These are phyloP conservation scores for Choristoneura rosaceana DNA, from an alignment of 2,888 invertebrate species.

Conservation along the genomic window DNA sequence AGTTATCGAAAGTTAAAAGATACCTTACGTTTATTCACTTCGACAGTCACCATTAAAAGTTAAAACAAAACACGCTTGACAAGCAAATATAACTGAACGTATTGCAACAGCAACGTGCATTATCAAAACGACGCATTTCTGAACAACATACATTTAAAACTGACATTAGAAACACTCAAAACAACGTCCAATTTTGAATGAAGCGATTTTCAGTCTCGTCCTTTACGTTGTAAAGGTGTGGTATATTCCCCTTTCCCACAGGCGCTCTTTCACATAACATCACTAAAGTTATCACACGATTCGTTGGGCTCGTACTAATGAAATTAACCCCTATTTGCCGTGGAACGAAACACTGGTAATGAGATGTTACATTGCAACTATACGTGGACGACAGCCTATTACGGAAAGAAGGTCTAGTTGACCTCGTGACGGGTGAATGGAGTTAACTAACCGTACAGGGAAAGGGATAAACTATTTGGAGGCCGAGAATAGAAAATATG, in stretches of 20 bases:
- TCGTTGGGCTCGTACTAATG: constrained; percentile 82
- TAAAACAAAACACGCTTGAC: constrained; percentile 27
- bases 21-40: background rate
- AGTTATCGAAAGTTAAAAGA: background rate
- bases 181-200: background rate
- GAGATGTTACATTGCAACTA: constrained; percentile 75
- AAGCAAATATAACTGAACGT: constrained; percentile 32
- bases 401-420: constrained; percentile 40
- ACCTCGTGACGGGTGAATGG: constrained; percentile 36
- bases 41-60: constrained; percentile 14
- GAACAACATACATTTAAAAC: background rate
- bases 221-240: background rate
- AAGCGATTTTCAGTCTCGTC: background rate
- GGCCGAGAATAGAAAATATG: constrained; percentile 20
- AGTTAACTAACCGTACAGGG: constrained; percentile 36
- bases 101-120: too few relatives aligned
- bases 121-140: background rate
- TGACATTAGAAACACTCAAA: background rate
- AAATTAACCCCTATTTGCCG: constrained; percentile 81
- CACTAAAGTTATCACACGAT: constrained; percentile 84
- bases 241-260: constrained; percentile 59
- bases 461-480: constrained; percentile 24
- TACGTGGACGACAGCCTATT: constrained; percentile 36
- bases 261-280: constrained; percentile 75
- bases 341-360: constrained; percentile 74